phyloP scores from a whole-genome alignment of 1,140 invertebrate species.

The Brachionus asplanchnoidis region DNA sequence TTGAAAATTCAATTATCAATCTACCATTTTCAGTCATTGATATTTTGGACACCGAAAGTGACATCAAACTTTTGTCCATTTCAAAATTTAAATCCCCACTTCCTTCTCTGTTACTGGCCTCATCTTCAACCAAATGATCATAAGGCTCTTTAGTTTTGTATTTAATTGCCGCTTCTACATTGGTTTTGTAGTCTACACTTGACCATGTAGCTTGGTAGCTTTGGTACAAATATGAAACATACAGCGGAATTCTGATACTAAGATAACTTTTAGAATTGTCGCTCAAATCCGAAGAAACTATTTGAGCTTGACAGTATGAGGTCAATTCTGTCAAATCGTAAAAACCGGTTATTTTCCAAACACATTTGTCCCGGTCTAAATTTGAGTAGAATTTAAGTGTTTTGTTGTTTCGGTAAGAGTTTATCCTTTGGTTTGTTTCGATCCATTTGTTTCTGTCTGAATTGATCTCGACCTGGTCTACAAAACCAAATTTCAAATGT shows the following conservation, averaged over 20 bases:
- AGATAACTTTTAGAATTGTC: slow-evolving; percentile 55
- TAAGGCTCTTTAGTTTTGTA: slow-evolving; percentile 54
- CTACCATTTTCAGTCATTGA: slow-evolving; percentile 42
- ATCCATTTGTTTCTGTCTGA: background rate
- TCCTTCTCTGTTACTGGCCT: slow-evolving; percentile 43
- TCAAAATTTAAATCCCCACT: background rate
- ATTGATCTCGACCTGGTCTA: slow-evolving; percentile 43
- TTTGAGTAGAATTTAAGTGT: slow-evolving; percentile 57
- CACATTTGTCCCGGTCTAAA: slow-evolving; percentile 56
- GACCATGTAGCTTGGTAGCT: slow-evolving; percentile 55
- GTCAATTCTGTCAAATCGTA: slow-evolving; percentile 59
- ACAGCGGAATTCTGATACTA: slow-evolving; percentile 57
- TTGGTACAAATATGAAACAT: slow-evolving; percentile 58
- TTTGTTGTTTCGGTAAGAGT: slow-evolving; percentile 47
- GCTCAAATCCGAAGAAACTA: slow-evolving; percentile 55
- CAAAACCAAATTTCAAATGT: slow-evolving; percentile 50
- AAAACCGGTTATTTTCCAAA: slow-evolving; percentile 59
- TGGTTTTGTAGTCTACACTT: slow-evolving; percentile 57
- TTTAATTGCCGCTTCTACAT: slow-evolving; percentile 59
- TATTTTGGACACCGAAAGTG: slow-evolving; percentile 59
- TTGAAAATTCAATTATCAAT: slow-evolving; percentile 20
- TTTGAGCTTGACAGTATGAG: slow-evolving; percentile 56
- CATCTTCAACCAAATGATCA: slow-evolving; percentile 46
- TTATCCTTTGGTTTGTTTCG: background rate
- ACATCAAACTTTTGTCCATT: slow-evolving; percentile 53